Evolutionary conservation across 2,113 vertebrate genomes (phyloP).

Genomic region (Poeciliopsis occidentalis): DNA sequence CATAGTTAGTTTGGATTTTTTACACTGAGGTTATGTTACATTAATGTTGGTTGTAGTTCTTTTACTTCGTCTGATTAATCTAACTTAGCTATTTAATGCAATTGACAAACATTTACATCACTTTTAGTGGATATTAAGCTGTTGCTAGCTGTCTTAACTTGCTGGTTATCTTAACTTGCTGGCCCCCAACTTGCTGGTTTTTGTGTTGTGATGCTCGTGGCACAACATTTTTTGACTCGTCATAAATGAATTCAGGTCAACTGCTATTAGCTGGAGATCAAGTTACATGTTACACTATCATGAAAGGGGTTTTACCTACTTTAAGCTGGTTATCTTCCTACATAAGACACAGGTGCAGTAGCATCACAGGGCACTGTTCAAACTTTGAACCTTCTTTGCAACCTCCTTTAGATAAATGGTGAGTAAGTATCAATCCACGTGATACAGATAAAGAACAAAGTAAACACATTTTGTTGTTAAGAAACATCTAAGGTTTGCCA

Average conservation of each 20-base stretch:
- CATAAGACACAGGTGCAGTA: not conserved
- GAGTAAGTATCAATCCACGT: not conserved
- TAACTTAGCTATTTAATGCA: too few species aligned
- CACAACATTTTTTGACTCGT: not conserved
- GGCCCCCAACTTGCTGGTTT: too few species aligned
- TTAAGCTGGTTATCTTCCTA: not conserved
- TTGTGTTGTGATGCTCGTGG: too few species aligned
- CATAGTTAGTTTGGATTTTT: too few species aligned
- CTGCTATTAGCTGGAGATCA: not conserved
- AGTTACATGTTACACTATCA: not conserved
- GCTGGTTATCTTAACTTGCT: too few species aligned
- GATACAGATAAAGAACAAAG: not conserved
- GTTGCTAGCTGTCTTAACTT: too few species aligned
- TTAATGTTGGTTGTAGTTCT: too few species aligned
- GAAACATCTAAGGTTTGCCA: not conserved
- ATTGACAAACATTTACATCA: too few species aligned
- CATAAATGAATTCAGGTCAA: not conserved
- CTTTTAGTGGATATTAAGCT: too few species aligned
- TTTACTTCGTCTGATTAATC: too few species aligned
- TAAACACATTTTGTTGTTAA: not conserved
- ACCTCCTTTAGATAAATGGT: not conserved
- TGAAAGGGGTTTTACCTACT: not conserved
- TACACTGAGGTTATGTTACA: too few species aligned
- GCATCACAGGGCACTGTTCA: not conserved
- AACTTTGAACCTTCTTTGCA: not conserved